Conservation (phyloP, 2,888 invertebrate species). For the Brenthis hecate region DNA sequence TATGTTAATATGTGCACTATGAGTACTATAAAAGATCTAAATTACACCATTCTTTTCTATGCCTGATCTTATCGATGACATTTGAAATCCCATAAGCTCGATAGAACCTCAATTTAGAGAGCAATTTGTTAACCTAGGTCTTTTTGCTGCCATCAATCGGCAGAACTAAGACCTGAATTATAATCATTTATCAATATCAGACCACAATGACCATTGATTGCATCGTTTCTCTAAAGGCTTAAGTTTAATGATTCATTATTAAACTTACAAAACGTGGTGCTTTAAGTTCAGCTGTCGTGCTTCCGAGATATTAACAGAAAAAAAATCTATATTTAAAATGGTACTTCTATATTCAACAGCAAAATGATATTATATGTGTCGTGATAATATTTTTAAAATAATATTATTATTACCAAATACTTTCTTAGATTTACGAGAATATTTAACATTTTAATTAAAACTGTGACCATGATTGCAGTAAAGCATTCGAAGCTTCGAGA, state of each 20-base stretch:
- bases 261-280: no score
- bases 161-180: neutral
- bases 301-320: no score
- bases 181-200: conserved; percentile 10
- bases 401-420: no score
- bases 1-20: neutral
- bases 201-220: neutral
- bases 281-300: no score
- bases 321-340: no score
- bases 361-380: no score
- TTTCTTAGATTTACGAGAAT: no score
- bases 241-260: neutral
- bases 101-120: conserved; percentile 8
- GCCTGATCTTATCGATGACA: conserved; percentile 3
- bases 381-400: no score
- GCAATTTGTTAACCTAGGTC: conserved; percentile 15
- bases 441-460: no score
- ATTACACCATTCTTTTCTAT: neutral
- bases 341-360: no score
- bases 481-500: no score
- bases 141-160: conserved; percentile 7
- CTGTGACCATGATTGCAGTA: no score
- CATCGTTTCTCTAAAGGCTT: neutral
- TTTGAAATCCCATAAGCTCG: conserved; percentile 9
- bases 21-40: neutral